Conservation (phyloP, 2,888 invertebrate species). For the Acanthosepion pharaonis region DNA sequence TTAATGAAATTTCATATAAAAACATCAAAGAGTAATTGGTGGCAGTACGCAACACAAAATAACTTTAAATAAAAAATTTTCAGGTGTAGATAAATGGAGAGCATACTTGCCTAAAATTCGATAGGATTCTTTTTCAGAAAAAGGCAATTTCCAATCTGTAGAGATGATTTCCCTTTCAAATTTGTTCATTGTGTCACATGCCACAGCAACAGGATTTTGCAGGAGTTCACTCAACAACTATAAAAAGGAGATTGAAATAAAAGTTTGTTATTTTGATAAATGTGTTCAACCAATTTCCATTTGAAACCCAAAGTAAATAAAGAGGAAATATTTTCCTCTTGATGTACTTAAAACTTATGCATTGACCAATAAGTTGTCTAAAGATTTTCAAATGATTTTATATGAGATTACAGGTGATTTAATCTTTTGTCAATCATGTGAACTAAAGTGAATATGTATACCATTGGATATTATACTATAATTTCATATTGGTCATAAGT, state of each 20-base stretch:
- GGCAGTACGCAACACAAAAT: neutral
- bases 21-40: neutral
- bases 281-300: conserved; percentile 52
- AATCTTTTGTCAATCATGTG: too few relatives aligned
- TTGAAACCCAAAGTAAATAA: too few relatives aligned
- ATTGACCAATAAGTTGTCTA: too few relatives aligned
- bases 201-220: neutral
- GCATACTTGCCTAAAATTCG: neutral
- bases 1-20: neutral
- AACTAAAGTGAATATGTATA: too few relatives aligned
- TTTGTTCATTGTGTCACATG: neutral
- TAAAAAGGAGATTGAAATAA: neutral
- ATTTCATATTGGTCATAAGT: too few relatives aligned
- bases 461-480: too few relatives aligned
- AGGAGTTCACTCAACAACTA: neutral
- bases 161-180: neutral
- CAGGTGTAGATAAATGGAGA: neutral
- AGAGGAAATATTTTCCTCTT: too few relatives aligned
- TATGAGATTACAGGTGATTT: too few relatives aligned
- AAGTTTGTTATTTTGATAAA: conserved; percentile 48
- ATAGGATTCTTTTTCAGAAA: conserved; percentile 25
- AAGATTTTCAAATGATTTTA: too few relatives aligned
- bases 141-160: neutral
- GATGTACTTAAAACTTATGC: too few relatives aligned
- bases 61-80: neutral